Conservation (phyloP, 2,113 vertebrate species). For the Lonchura striata region DNA sequence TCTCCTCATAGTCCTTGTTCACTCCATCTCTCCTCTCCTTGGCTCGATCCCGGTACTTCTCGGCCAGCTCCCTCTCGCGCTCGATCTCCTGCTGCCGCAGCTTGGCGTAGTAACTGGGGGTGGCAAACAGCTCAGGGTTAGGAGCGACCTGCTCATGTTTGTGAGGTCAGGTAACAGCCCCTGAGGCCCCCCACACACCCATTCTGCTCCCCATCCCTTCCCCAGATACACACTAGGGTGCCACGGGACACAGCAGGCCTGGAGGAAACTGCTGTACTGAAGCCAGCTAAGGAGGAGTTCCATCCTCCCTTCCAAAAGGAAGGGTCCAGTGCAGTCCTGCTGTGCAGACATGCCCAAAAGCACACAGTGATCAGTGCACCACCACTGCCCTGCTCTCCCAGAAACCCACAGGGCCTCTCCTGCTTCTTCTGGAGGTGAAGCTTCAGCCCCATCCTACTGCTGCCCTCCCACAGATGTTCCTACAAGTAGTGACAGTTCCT, state of each 20-base stretch:
- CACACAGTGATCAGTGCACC: not conserved
- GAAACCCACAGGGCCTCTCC: not conserved
- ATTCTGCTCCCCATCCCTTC: not conserved
- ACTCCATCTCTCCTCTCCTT: conserved; percentile 93
- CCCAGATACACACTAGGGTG: not conserved
- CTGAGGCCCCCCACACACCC: accelerated
- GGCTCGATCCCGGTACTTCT: conserved; percentile 95
- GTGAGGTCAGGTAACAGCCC: not conserved
- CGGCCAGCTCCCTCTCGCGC: conserved; percentile 90
- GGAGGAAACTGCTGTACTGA: not conserved
- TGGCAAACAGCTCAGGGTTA: not conserved
- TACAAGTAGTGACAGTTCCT: not conserved
- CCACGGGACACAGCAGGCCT: not conserved
- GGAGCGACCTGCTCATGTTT: accelerated
- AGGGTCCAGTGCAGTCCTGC: not conserved
- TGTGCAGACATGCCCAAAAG: accelerated
- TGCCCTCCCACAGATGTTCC: not conserved
- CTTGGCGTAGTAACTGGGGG: conserved; percentile 92
- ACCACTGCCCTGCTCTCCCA: not conserved
- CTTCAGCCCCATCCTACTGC: not conserved
- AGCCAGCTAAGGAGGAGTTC: not conserved
- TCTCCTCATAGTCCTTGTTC: conserved; percentile 98
- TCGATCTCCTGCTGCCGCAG: conserved; percentile 97
- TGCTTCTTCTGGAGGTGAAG: not conserved
- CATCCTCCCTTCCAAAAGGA: not conserved